Conservation (phyloP, 2,797 vertebrate genomes). For the Ctenopoma multispine region DNA sequence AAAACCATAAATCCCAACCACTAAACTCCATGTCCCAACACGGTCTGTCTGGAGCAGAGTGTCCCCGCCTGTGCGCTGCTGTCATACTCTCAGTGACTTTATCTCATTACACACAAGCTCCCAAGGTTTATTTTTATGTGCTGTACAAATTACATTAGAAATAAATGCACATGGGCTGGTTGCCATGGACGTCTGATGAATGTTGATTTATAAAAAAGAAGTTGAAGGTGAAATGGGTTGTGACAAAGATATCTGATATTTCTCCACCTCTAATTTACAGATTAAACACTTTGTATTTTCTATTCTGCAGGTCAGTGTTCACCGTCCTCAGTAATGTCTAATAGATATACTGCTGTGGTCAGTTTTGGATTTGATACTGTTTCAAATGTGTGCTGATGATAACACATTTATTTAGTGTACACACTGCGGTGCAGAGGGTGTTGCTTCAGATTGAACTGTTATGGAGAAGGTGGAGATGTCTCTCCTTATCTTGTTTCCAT, state of each 20-base stretch:
- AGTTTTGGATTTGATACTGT: not conserved
- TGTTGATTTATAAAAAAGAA: conserved; percentile 3
- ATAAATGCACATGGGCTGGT: not conserved
- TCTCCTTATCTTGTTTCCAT: not conserved
- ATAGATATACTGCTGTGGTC: not conserved
- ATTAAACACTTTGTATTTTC: not conserved
- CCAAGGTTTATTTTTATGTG: not conserved
- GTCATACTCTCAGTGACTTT: not conserved
- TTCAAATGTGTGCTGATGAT: not conserved
- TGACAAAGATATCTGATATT: not conserved
- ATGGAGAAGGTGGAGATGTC: not conserved
- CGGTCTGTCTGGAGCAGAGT: conserved; percentile 28
- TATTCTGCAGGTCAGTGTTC: not conserved
- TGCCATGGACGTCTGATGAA: conserved; percentile 4
- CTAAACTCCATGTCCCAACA: conserved; percentile 39
- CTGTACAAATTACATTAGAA: not conserved
- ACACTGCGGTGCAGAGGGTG: conserved; percentile 8
- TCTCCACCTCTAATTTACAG: not conserved
- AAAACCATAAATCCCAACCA: conserved; percentile 54
- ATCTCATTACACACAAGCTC: not conserved
- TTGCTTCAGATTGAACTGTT: not conserved
- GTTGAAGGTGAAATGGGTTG: not conserved
- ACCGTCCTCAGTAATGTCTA: not conserved
- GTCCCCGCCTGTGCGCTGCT: conserved; percentile 17
- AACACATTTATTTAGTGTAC: conserved; percentile 6